phyloP scores from a whole-genome alignment of 1,140 invertebrate species.

The Chionoecetes opilio region DNA sequence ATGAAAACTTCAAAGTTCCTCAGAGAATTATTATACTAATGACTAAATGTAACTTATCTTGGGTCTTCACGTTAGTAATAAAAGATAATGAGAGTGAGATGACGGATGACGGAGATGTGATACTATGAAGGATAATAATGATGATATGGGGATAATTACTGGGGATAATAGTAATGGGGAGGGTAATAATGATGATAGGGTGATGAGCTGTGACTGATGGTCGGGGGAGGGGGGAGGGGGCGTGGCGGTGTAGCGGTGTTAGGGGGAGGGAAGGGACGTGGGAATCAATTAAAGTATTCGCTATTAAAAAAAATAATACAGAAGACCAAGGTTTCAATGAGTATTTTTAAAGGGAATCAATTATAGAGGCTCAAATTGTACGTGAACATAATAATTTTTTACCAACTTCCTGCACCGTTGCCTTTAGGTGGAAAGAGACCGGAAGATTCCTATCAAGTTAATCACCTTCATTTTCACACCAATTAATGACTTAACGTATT shows the following conservation, averaged over 20 bases:
- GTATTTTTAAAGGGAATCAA: background rate
- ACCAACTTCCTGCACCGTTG: background rate
- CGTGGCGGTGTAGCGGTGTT: background rate
- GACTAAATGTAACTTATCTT: too few relatives aligned
- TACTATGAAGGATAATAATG: too few relatives aligned
- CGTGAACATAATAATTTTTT: background rate
- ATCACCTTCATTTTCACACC: background rate
- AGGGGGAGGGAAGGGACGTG: background rate
- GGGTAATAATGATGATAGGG: background rate
- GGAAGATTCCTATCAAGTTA: background rate
- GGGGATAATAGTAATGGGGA: too few relatives aligned
- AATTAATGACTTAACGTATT: background rate
- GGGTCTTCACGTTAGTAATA: too few relatives aligned
- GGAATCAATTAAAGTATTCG: background rate
- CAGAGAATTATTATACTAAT: too few relatives aligned
- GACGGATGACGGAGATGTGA: background rate
- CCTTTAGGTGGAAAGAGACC: background rate
- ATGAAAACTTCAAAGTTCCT: too few relatives aligned
- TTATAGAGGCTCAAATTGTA: background rate
- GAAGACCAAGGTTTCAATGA: background rate
- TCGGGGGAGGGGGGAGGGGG: background rate
- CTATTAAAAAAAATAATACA: background rate
- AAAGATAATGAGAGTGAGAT: background rate
- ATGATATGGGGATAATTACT: too few relatives aligned
- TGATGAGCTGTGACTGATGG: background rate